These are phyloP conservation scores for Latrodectus elegans DNA, from an alignment of 2,888 invertebrate genomes.

Conservation along the genomic window DNA sequence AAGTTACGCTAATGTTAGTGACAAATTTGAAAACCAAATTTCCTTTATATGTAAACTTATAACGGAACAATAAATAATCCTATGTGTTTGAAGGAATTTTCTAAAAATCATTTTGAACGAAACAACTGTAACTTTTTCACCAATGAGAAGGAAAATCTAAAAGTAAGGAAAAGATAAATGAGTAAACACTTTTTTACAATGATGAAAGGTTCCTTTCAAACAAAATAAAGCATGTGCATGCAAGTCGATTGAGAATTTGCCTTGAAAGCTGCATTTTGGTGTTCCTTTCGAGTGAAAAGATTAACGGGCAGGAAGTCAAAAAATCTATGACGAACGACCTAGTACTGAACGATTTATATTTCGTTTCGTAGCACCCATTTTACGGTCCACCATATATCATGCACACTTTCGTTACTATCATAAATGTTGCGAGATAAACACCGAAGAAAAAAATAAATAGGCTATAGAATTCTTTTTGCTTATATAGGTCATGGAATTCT, in stretches of 20 bases:
- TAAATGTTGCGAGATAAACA: neutral
- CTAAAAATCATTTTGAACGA: constrained; percentile 20
- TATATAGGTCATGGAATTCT: neutral
- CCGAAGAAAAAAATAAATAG: neutral
- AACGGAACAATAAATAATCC: constrained; percentile 5
- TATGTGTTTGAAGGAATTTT: neutral
- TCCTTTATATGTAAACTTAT: constrained; percentile 3
- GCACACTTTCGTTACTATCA: neutral
- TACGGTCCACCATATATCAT: neutral
- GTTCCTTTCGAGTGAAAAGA: constrained; percentile 35
- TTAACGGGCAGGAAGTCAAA: constrained; percentile 32
- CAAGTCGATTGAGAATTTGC: constrained; percentile 29
- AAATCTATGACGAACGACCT: constrained; percentile 37
- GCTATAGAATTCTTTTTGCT: neutral
- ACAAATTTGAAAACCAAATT: constrained; percentile 47
- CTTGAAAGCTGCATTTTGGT: constrained; percentile 40
- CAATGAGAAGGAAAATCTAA: neutral
- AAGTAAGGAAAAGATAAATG: neutral
- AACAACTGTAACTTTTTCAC: constrained; percentile 32
- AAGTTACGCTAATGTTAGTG: neutral
- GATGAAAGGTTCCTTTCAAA: neutral
- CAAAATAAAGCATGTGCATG: constrained; percentile 19
- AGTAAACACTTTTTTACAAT: neutral
- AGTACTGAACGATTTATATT: constrained; percentile 2
- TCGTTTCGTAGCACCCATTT: neutral